These are phyloP conservation scores for Nymphalis io DNA, from an alignment of 1,140 invertebrate species.

Conservation along the genomic window DNA sequence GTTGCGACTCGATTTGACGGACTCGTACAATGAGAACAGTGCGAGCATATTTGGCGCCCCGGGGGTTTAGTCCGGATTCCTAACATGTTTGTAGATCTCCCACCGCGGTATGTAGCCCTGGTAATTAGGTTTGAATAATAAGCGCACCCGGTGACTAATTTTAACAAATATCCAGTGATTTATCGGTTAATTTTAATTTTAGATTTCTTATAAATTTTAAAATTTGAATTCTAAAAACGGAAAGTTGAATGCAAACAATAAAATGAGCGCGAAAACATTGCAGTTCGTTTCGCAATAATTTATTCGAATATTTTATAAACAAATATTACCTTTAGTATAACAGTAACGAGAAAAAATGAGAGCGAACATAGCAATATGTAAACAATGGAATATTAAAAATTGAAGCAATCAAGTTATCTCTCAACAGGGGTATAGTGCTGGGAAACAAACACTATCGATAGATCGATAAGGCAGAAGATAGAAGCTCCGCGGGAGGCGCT, in stretches of 20 bases:
- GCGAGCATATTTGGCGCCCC: slow-evolving; percentile 47
- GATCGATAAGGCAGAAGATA: slow-evolving; percentile 51
- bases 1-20: background rate
- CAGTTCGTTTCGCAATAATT: too few relatives aligned
- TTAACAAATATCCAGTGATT: slow-evolving; percentile 44
- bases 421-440: slow-evolving; percentile 39
- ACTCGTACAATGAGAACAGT: slow-evolving; percentile 23
- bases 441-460: slow-evolving; percentile 47
- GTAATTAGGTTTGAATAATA: slow-evolving; percentile 64
- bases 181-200: slow-evolving; percentile 6
- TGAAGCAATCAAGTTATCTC: slow-evolving; percentile 27
- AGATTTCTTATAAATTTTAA: background rate
- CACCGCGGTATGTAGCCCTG: slow-evolving; percentile 57
- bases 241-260: too few relatives aligned
- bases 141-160: slow-evolving; percentile 57
- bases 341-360: background rate
- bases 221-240: background rate
- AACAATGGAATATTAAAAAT: slow-evolving; percentile 23
- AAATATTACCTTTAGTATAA: too few relatives aligned
- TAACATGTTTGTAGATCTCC: slow-evolving; percentile 49
- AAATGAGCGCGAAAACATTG: too few relatives aligned
- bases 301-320: too few relatives aligned
- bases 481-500: slow-evolving; percentile 51
- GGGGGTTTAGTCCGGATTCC: slow-evolving; percentile 56
- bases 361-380: background rate